These are phyloP conservation scores for Drosophila pruinosa DNA, from an alignment of 1,140 invertebrate genomes.

Conservation along the genomic window DNA sequence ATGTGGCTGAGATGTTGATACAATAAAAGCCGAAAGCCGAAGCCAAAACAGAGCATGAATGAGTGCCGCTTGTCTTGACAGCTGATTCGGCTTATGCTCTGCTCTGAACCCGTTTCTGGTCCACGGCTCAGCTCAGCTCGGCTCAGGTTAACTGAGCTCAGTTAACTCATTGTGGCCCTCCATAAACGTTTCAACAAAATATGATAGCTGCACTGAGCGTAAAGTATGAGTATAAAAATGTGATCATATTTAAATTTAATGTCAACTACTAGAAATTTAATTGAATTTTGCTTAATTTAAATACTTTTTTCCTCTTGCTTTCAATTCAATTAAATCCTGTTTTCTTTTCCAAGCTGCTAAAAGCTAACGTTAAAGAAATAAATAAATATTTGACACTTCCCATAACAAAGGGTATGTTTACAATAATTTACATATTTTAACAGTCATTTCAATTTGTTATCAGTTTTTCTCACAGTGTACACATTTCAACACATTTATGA, in stretches of 20 bases:
- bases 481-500: conserved; percentile 29
- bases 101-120: conserved; percentile 68
- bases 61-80: conserved; percentile 61
- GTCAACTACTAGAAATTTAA: neutral
- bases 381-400: no score
- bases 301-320: no score
- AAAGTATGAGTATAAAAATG: neutral
- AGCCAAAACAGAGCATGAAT: conserved; percentile 54
- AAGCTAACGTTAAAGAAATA: no score
- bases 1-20: neutral
- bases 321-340: no score
- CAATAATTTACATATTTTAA: no score
- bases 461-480: conserved; percentile 1
- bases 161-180: neutral
- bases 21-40: conserved; percentile 34
- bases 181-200: neutral
- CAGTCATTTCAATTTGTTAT: no score
- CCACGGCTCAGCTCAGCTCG: neutral
- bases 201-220: neutral
- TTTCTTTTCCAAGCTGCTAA: no score
- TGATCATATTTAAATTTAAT: neutral
- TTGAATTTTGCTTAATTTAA: no score
- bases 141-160: neutral
- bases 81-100: conserved; percentile 55
- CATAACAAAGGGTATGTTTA: no score